These are phyloP conservation scores for Zaprionus africanus DNA, from an alignment of 1,140 invertebrate genomes.

Conservation along the genomic window DNA sequence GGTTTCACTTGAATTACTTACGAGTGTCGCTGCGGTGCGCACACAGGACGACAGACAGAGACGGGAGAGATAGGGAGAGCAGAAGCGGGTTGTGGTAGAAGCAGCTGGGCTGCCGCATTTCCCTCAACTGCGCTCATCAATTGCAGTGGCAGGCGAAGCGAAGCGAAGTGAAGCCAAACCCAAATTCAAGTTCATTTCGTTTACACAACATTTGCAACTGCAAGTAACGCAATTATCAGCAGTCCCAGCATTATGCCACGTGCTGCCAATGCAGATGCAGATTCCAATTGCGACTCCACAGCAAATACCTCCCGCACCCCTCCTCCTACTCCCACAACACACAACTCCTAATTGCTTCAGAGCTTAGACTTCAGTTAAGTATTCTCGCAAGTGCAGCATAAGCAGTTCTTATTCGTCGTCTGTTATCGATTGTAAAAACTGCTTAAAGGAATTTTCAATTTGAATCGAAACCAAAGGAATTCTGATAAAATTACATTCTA, in stretches of 20 bases:
- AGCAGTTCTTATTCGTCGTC: background rate
- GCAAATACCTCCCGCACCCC: too few relatives aligned
- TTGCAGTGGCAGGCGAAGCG: constrained; percentile 47
- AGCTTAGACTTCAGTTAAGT: background rate
- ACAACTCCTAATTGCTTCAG: background rate
- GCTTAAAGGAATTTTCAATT: background rate
- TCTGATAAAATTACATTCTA: background rate
- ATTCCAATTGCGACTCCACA: background rate
- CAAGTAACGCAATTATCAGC: constrained; percentile 37
- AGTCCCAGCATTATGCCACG: background rate
- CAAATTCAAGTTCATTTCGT: constrained; percentile 75
- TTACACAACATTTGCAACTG: constrained; percentile 62
- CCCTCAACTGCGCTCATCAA: constrained; percentile 57
- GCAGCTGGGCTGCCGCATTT: constrained; percentile 19
- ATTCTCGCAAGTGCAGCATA: background rate
- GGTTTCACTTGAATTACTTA: constrained; percentile 83
- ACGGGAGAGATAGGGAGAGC: background rate
- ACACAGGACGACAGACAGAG: background rate
- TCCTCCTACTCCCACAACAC: background rate
- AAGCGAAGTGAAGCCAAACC: constrained; percentile 21
- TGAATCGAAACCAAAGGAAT: background rate
- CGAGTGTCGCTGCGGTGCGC: constrained; percentile 63
- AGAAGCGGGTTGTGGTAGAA: constrained; percentile 5
- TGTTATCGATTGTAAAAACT: background rate
- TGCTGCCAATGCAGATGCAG: background rate